These are phyloP conservation scores for Periparus ater DNA, from an alignment of 2,797 vertebrate species.

Conservation along the genomic window DNA sequence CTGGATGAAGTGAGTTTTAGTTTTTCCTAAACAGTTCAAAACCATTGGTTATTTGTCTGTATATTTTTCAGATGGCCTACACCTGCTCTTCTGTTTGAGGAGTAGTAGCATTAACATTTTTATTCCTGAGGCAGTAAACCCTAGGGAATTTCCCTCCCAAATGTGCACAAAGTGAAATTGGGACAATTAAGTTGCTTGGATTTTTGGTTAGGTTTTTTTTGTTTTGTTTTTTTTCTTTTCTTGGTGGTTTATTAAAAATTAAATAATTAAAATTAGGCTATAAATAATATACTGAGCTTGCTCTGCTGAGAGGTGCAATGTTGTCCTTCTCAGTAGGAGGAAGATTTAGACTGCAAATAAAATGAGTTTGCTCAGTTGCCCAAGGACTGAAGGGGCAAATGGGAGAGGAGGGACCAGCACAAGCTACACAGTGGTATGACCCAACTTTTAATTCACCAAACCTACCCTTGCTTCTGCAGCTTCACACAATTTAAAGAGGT, in stretches of 20 bases:
- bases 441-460: neutral
- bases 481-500: neutral
- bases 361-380: neutral
- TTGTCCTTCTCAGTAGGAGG: neutral
- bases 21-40: neutral
- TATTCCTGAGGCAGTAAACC: neutral
- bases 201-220: constrained; percentile 3
- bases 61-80: neutral
- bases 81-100: neutral
- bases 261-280: constrained; percentile 41
- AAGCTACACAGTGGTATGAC: neutral
- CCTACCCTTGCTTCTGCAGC: neutral
- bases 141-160: neutral
- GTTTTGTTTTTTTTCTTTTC: neutral
- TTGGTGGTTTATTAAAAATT: neutral
- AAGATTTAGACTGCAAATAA: constrained; percentile 30
- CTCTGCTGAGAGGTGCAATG: neutral
- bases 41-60: neutral
- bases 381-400: neutral
- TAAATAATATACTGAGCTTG: neutral
- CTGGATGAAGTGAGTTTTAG: neutral
- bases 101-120: neutral
- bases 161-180: neutral
- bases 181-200: neutral
- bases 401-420: neutral